Base-by-base conservation (phyloP, 2,888 invertebrate species). In the Trichopria drosophilae region DNA sequence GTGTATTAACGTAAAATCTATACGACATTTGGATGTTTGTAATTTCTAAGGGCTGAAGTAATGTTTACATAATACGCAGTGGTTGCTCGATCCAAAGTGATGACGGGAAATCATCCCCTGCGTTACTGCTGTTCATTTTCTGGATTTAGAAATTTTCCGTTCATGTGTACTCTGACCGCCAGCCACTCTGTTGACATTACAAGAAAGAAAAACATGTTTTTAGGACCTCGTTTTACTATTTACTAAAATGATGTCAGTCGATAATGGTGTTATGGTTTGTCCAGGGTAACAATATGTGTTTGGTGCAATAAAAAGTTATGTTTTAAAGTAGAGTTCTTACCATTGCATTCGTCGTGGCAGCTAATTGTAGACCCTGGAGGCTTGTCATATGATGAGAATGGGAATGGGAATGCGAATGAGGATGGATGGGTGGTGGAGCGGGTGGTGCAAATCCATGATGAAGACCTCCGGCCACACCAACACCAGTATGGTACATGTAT, bases 121-220 rank as follows among this genome's bases (percentile, higher is more conserved):
- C n/a, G n/a, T n/a, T n/a, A n/a, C n/a, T n/a, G n/a, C n/a, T n/a
- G n/a, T n/a, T n/a, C n/a, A n/a, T n/a, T n/a, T n/a, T n/a, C n/a
- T n/a, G n/a, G n/a, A n/a, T n/a, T n/a, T n/a, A n/a, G n/a, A n/a
- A n/a, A n/a, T n/a, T n/a, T n/a, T 43, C 49, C 60, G 87, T 90
- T 92, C 91, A 92, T 88, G 92, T 90, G 79, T 92, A 92, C 79
- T 92, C 92, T 72, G 90, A 88, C 80, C 92, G 85, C 92, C 92
- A 92, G 72, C 91, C 88, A 77, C 88, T 87, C 92, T 92, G 85
- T 53, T n/a, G 84, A 85, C 73, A 70, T 79, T 76, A 70, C 65
- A 73, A 65, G 65, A 35, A 24, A 39, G n/a, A 24, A 12, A 29
- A 4, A 29, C 20, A 29, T 20, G 20, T 19, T 12, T 22, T 37